These are phyloP conservation scores for Poeciliopsis presidionis DNA, from an alignment of 2,797 vertebrate species.

Conservation along the genomic window DNA sequence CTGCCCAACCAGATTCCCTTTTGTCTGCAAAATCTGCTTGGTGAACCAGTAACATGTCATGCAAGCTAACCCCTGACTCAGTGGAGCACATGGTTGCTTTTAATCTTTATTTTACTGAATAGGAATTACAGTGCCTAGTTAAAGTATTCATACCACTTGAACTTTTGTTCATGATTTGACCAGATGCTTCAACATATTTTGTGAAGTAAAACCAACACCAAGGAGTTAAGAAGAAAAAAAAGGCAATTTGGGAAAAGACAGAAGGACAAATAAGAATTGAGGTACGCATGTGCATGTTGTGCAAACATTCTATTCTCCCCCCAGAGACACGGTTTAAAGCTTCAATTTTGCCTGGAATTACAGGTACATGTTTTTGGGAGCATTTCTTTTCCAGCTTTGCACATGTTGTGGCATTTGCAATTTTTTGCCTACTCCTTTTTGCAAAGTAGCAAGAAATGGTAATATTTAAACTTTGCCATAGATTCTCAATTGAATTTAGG, in stretches of 20 bases:
- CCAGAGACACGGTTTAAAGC: neutral
- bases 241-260: neutral
- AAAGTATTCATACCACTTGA: constrained; percentile 8
- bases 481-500: neutral
- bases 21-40: constrained; percentile 46
- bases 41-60: constrained; percentile 28
- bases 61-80: constrained; percentile 22
- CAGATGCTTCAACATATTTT: neutral
- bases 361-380: neutral
- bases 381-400: neutral
- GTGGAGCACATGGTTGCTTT: constrained; percentile 32
- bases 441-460: neutral
- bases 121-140: constrained; percentile 27
- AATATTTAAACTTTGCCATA: neutral
- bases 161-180: neutral
- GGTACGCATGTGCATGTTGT: neutral
- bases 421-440: neutral
- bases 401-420: neutral
- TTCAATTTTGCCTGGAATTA: neutral
- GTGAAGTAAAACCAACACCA: neutral
- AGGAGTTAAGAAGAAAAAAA: neutral
- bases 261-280: neutral
- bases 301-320: neutral
- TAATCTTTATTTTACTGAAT: constrained; percentile 36
- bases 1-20: constrained; percentile 46